phyloP scores from a whole-genome alignment of 2,113 vertebrate genomes.

The Rhabdomys dilectus region DNA sequence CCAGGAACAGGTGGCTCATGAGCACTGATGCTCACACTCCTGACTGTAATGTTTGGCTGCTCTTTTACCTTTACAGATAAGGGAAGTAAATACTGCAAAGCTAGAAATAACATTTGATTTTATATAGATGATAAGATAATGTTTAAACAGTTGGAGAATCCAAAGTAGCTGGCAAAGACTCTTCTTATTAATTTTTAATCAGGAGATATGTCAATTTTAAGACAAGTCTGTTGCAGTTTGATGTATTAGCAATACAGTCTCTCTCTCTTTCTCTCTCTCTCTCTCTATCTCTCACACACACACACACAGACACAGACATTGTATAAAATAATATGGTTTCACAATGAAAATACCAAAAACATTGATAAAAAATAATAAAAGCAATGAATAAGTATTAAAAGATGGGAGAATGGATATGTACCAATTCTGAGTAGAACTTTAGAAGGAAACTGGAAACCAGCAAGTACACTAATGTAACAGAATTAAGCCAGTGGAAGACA shows the following conservation, averaged over 20 bases:
- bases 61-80: neutral
- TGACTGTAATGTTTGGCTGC: neutral
- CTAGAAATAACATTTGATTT: conserved; percentile 25
- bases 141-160: conserved; percentile 7
- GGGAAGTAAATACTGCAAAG: neutral
- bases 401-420: neutral
- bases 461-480: neutral
- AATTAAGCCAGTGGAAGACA: neutral
- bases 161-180: conserved; percentile 35
- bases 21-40: neutral
- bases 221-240: neutral
- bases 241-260: conserved; percentile 8
- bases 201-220: neutral
- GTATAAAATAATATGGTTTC: neutral
- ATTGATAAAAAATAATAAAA: conserved; percentile 17
- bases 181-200: conserved; percentile 37
- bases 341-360: conserved; percentile 41
- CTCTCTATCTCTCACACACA: neutral
- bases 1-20: neutral
- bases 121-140: conserved; percentile 1
- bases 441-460: neutral
- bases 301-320: neutral
- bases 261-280: neutral
- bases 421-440: neutral
- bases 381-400: conserved; percentile 30